phyloP scores from a whole-genome alignment of 2,113 vertebrate genomes.

The Promerops cafer region DNA sequence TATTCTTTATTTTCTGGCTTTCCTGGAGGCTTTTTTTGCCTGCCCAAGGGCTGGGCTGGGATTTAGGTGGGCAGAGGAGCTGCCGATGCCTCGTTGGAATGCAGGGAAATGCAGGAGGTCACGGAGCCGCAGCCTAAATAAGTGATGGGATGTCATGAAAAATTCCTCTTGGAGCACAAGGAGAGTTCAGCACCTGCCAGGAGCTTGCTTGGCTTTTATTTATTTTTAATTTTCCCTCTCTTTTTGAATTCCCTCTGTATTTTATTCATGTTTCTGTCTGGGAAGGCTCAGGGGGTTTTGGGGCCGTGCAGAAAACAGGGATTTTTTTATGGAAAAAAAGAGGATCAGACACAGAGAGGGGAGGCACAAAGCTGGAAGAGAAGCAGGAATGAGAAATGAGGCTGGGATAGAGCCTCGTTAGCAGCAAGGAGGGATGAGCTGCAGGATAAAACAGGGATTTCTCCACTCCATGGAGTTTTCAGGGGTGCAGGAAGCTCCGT shows the following conservation, averaged over 20 bases:
- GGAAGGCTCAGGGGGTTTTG: background rate
- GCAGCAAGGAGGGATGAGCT: background rate
- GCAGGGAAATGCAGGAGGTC: background rate
- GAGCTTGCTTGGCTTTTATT: slow-evolving; percentile 36
- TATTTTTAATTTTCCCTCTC: slow-evolving; percentile 33
- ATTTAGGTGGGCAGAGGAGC: background rate
- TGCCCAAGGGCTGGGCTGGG: background rate
- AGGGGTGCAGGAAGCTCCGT: fast-evolving
- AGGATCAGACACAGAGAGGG: background rate
- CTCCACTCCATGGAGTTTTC: background rate
- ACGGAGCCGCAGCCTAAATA: background rate
- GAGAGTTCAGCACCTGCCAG: background rate
- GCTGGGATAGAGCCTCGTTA: background rate
- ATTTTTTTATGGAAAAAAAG: background rate
- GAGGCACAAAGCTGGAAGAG: background rate
- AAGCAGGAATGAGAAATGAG: slow-evolving; percentile 27
- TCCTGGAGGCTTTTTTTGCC: background rate
- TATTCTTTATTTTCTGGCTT: background rate
- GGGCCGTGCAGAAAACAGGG: background rate
- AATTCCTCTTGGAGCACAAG: background rate
- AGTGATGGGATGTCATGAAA: slow-evolving; percentile 45
- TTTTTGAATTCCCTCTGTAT: background rate
- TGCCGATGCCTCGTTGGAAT: fast-evolving
- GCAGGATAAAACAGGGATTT: background rate
- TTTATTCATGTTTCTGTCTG: slow-evolving; percentile 4